Conservation (phyloP, 2,797 vertebrate genomes). For the Pangasius sanitwongsei region DNA sequence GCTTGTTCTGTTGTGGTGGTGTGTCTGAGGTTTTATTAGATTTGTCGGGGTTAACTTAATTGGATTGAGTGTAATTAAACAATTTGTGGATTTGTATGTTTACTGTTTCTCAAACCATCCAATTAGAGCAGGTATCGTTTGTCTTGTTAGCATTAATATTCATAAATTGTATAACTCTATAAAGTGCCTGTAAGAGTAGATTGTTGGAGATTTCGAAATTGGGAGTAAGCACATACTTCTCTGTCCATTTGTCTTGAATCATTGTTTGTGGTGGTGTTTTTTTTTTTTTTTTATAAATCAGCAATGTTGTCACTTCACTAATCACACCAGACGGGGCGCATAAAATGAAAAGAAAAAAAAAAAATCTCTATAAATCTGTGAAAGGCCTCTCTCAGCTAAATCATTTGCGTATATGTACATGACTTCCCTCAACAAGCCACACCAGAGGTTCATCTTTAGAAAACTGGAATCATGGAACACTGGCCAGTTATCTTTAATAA, state of each 20-base stretch:
- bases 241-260: not conserved
- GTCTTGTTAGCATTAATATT: not conserved
- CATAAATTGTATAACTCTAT: not conserved
- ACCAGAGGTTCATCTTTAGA: not conserved
- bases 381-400: not conserved
- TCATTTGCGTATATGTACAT: not conserved
- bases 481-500: not conserved
- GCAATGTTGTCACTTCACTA: not conserved
- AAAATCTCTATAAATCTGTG: not conserved
- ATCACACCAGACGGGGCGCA: not conserved
- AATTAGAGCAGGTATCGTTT: not conserved
- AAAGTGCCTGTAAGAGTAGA: not conserved
- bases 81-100: conserved; percentile 5
- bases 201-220: not conserved
- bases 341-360: not conserved
- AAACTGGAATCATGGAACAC: not conserved
- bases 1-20: not conserved
- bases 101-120: not conserved
- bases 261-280: not conserved
- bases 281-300: not conserved
- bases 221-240: not conserved
- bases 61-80: conserved; percentile 21
- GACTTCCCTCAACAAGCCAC: not conserved
- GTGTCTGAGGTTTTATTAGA: not conserved
- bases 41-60: not conserved